phyloP scores from a whole-genome alignment of 1,140 invertebrate species.

The Platyscapa corneri region DNA sequence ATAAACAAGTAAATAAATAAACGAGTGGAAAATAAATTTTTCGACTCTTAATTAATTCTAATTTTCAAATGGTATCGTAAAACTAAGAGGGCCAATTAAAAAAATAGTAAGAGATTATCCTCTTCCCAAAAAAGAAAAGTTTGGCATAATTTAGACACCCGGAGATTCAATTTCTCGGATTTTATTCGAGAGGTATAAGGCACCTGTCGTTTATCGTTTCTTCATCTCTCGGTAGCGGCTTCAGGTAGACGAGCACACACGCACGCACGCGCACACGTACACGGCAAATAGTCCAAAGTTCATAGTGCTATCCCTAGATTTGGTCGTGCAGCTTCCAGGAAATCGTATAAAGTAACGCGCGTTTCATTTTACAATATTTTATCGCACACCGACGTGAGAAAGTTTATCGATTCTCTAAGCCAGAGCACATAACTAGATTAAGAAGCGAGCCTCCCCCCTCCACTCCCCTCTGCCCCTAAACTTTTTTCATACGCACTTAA shows the following conservation, averaged over 20 bases:
- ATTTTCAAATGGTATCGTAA: background rate
- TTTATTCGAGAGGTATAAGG: background rate
- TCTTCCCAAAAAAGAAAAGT: background rate
- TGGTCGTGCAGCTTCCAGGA: conserved; percentile 5
- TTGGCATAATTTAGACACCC: background rate
- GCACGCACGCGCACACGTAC: no score
- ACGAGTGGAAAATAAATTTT: background rate
- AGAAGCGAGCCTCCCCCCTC: background rate
- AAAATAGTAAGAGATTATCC: background rate
- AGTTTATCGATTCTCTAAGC: background rate
- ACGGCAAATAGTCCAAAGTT: background rate
- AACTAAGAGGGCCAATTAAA: background rate
- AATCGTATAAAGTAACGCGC: background rate
- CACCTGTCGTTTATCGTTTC: conserved; percentile 30
- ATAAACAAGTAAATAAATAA: no score
- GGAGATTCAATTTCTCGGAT: conserved; percentile 5
- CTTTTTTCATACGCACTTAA: background rate
- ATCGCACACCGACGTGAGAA: conserved; percentile 17
- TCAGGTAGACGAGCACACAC: background rate
- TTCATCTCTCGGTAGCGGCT: background rate
- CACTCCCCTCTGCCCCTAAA: no score
- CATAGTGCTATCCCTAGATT: background rate
- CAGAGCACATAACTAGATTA: background rate
- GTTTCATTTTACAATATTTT: conserved; percentile 25
- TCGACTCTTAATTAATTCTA: background rate